phyloP scores from a whole-genome alignment of 2,888 invertebrate species.

The Troides helena region DNA sequence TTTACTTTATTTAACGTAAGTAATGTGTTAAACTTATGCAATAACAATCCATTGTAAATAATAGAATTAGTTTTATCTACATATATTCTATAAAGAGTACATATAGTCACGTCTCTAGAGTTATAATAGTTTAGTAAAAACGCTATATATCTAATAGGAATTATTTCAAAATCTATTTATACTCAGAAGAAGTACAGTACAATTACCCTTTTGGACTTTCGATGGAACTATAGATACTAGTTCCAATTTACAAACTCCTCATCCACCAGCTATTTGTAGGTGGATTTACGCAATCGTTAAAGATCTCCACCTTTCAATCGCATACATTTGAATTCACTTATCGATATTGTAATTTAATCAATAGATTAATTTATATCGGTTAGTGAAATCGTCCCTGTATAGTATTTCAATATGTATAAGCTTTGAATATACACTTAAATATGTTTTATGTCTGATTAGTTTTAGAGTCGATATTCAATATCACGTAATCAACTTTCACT shows the following conservation, averaged over 20 bases:
- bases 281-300: no score
- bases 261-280: no score
- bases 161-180: no score
- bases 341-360: constrained; percentile 19
- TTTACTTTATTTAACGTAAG: background rate
- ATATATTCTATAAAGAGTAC: no score
- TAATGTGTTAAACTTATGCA: background rate
- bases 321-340: background rate
- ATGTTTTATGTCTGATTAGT: constrained; percentile 47
- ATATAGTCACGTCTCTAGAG: background rate
- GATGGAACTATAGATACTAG: no score
- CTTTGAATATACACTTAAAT: constrained; percentile 21
- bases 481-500: constrained; percentile 68
- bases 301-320: no score
- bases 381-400: constrained; percentile 13
- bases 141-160: no score
- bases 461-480: constrained; percentile 39
- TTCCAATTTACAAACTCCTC: no score
- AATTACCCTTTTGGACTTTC: no score
- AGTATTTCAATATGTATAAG: constrained; percentile 15
- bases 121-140: background rate
- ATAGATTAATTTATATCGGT: constrained; percentile 14
- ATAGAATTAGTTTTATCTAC: background rate
- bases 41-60: background rate
- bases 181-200: no score